Evolutionary conservation across 2,888 invertebrate genomes (phyloP), one percentile per base, ranked within the genome.

Genomic region (Bombylius major): DNA sequence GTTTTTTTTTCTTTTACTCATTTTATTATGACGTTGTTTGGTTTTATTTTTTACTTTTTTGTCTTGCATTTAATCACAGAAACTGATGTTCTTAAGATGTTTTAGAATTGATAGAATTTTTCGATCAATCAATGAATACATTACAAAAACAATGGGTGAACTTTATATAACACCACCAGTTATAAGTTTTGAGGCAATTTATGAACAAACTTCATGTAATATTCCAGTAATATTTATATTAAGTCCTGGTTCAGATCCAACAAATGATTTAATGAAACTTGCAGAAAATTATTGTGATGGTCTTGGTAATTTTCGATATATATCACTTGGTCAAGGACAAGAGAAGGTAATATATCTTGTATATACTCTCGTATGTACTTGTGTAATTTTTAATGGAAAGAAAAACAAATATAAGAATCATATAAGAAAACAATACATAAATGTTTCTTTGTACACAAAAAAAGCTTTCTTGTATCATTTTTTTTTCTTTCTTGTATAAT

Each of bases 281-380:
- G 87, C 89, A 7, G 82, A 87, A 61, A 75, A 83, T 63, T 77
- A 81, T 61, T 83, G 83, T 48, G 82, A 81, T 59, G 86, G 87
- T 42, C 81, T 83, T 50, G 83, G 83, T 48, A 89, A 86, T 70
- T 91, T 96, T 69, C 85, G 87, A 66, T 89, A 89, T 68, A 80
- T 96, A 31, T 95, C 95, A 0, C 78, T 96, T 4, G 96, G 96
- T 4, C 95, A 96, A 73, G 95, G 94, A 1, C 96, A 96, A 70
- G 94, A 96, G 72, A 78, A 82, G 66, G 90, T 89, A 62, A 70
- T 5, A 14, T 39, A 9, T n/a, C n/a, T n/a, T n/a, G n/a, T n/a
- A n/a, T n/a, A n/a, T n/a, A n/a, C n/a, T n/a, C n/a, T n/a, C n/a
- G 3, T 39, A 39, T 39, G 23, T 2, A 23, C 23, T 2, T 23